Evolutionary conservation across 2,797 vertebrate genomes (phyloP).

Genomic region (Mastacembelus armatus): DNA sequence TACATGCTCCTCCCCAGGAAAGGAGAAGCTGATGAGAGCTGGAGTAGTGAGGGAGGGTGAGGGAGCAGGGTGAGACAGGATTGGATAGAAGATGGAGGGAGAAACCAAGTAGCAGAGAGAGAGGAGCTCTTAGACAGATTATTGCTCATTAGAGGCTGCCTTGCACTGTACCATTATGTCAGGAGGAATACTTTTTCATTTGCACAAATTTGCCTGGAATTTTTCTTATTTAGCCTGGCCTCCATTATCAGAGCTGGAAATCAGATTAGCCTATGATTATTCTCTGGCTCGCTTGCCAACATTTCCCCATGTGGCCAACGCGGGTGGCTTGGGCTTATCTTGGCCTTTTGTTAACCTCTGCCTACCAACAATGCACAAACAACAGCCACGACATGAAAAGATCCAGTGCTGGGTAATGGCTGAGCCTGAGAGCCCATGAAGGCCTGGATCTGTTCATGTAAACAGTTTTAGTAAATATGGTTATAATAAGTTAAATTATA

Average conservation of each 20-base stretch:
- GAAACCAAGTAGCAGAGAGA: slow-evolving; percentile 56
- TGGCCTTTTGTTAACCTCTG: slow-evolving; percentile 80
- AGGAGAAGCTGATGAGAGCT: slow-evolving; percentile 66
- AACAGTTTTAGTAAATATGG: too few relatives aligned
- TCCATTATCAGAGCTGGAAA: slow-evolving; percentile 99
- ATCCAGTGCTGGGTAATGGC: slow-evolving; percentile 53
- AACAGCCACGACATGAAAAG: slow-evolving; percentile 62
- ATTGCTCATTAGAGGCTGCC: slow-evolving; percentile 98
- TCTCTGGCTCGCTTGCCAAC: slow-evolving; percentile 93
- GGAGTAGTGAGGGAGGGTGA: slow-evolving; percentile 29
- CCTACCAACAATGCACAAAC: slow-evolving; percentile 70
- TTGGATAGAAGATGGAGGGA: slow-evolving; percentile 67
- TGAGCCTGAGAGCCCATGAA: slow-evolving; percentile 38
- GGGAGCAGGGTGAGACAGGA: slow-evolving; percentile 46
- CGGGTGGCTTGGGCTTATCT: slow-evolving; percentile 70
- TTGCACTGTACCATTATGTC: slow-evolving; percentile 98
- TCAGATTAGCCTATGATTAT: slow-evolving; percentile 99
- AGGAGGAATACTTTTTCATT: slow-evolving; percentile 99
- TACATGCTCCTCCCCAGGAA: slow-evolving; percentile 51
- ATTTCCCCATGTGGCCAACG: slow-evolving; percentile 88
- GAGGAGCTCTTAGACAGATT: slow-evolving; percentile 96
- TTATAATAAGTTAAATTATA: too few relatives aligned
- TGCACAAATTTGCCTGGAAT: slow-evolving; percentile 99
- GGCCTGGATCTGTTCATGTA: slow-evolving; percentile 45
- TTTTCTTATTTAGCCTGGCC: slow-evolving; percentile 98